These are phyloP conservation scores for Nasonia giraulti DNA, from an alignment of 1,140 invertebrate genomes.

Conservation along the genomic window DNA sequence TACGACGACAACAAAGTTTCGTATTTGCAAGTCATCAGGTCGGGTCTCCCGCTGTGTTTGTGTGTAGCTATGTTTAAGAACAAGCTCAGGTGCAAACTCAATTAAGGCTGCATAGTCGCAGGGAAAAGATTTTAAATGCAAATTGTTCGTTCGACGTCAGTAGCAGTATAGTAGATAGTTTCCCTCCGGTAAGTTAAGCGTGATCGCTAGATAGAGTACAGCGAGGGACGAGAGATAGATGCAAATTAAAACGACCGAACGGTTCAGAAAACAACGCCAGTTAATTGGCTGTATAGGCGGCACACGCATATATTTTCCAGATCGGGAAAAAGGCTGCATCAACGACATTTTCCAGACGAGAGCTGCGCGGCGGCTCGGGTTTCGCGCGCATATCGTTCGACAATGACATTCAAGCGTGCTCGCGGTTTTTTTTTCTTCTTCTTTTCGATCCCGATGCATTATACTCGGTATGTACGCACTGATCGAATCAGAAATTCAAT, in stretches of 20 bases:
- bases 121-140: slow-evolving; percentile 37
- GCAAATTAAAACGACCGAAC: slow-evolving; percentile 19
- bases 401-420: slow-evolving; percentile 1
- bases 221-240: neutral
- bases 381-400: neutral
- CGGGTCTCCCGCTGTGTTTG: neutral
- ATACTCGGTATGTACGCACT: too few species aligned
- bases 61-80: neutral
- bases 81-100: slow-evolving; percentile 7
- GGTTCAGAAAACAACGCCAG: neutral
- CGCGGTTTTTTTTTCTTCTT: neutral
- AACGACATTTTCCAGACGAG: neutral
- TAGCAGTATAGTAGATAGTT: neutral
- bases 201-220: neutral
- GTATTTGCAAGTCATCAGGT: slow-evolving; percentile 2
- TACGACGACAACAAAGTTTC: neutral
- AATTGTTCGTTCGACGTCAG: neutral
- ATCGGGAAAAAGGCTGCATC: neutral
- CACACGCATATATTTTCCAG: too few species aligned
- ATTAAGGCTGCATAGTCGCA: slow-evolving; percentile 10
- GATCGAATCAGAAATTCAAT: too few species aligned
- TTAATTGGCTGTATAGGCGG: neutral
- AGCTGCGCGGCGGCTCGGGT: neutral
- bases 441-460: too few species aligned
- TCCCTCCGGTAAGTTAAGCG: slow-evolving; percentile 7